These are phyloP conservation scores for Schmidtea mediterranea DNA, from an alignment of 1,140 invertebrate species.

Conservation along the genomic window DNA sequence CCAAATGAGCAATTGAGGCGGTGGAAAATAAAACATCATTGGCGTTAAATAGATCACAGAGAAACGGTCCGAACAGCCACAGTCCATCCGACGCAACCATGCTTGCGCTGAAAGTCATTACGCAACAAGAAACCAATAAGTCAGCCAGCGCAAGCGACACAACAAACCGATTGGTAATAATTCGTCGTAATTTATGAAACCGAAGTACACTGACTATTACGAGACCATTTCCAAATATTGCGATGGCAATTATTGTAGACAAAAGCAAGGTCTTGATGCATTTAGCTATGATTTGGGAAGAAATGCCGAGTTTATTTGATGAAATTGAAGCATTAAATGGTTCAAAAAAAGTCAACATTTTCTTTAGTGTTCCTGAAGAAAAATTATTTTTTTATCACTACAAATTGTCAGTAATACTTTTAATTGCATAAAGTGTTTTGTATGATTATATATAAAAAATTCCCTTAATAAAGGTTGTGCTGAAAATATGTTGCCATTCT, in stretches of 20 bases:
- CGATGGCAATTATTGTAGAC: conserved; percentile 43
- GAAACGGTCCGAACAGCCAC: conserved; percentile 56
- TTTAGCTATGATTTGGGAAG: too few species aligned
- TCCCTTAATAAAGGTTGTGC: too few species aligned
- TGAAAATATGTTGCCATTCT: too few species aligned
- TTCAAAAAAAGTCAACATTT: too few species aligned
- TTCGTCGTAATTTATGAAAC: conserved; percentile 45
- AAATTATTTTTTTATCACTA: too few species aligned
- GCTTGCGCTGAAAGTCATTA: conserved; percentile 56
- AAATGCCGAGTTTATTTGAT: too few species aligned
- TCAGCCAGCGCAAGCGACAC: conserved; percentile 62
- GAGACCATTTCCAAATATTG: conserved; percentile 42
- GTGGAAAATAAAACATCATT: conserved; percentile 80
- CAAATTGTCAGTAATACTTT: too few species aligned
- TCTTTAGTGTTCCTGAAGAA: too few species aligned
- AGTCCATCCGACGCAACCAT: conserved; percentile 34
- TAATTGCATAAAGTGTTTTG: too few species aligned
- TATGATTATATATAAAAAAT: too few species aligned
- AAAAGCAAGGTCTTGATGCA: too few species aligned
- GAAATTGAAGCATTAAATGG: too few species aligned
- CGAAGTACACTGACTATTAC: conserved; percentile 25
- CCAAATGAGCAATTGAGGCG: conserved; percentile 66
- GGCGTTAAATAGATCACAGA: conserved; percentile 80
- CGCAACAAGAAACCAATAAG: conserved; percentile 56
- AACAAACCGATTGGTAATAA: conserved; percentile 78